Percentiles rank a stretch among this genome's conserved stretches.
phyloP scores from a whole-genome alignment of 2,113 vertebrate species.

The Meleagris gallopavo region DNA sequence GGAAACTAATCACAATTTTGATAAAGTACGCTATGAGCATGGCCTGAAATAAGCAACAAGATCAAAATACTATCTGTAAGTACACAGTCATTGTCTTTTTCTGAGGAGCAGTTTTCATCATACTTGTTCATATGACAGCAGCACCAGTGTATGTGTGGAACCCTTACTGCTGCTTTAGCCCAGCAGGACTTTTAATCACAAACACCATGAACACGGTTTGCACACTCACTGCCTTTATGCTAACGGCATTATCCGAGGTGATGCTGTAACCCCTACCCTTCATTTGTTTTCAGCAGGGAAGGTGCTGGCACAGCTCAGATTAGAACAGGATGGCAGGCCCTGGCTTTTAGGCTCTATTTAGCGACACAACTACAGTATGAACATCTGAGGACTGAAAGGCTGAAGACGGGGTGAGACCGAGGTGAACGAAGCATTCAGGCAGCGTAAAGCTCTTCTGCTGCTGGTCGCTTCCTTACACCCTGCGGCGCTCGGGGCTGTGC shows the following conservation, averaged over 20 bases:
- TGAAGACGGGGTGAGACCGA: accelerated
- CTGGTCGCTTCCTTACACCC: neutral
- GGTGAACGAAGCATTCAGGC: neutral
- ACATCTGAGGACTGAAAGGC: neutral
- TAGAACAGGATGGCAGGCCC: neutral
- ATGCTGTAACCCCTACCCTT: neutral
- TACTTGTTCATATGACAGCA: neutral
- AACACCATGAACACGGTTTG: neutral
- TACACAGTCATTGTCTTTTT: neutral
- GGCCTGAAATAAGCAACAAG: neutral
- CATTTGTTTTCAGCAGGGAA: neutral
- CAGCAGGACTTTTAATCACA: neutral
- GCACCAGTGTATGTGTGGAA: neutral
- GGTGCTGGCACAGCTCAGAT: neutral
- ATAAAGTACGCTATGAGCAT: neutral
- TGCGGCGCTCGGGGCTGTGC: too few species aligned
- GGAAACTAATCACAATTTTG: neutral
- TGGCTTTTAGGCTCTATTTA: neutral
- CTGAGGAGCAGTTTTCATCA: neutral
- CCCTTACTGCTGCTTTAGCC: neutral
- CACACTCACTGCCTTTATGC: neutral
- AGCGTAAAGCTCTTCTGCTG: neutral
- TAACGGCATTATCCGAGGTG: neutral
- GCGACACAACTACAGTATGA: neutral
- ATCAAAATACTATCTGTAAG: neutral